These are phyloP conservation scores for Spinus olivaceus DNA, from an alignment of 2,797 vertebrate genomes.

Conservation along the genomic window DNA sequence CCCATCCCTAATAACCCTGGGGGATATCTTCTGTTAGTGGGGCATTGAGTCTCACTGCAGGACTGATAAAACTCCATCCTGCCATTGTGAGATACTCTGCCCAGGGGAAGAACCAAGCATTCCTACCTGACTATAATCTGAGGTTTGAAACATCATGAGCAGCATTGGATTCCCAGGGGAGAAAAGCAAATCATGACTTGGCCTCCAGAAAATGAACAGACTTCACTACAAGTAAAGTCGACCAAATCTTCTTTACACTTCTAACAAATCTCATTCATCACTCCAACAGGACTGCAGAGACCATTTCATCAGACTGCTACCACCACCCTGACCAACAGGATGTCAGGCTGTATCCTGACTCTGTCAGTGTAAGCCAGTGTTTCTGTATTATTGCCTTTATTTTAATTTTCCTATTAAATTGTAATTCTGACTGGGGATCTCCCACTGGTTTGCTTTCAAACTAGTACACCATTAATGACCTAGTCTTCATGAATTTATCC, in stretches of 20 bases:
- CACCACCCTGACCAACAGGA: neutral
- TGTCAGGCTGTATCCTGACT: neutral
- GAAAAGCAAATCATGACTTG: neutral
- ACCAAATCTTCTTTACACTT: neutral
- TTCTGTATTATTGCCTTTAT: neutral
- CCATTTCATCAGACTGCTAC: neutral
- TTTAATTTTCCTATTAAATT: neutral
- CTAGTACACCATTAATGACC: neutral
- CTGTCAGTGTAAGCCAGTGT: neutral
- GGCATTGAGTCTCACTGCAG: neutral
- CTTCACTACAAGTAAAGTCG: neutral
- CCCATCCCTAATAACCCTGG: neutral
- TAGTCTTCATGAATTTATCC: neutral
- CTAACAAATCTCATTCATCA: neutral
- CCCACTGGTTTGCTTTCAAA: neutral
- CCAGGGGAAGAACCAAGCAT: neutral
- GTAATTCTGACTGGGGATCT: neutral
- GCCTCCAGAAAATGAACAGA: neutral
- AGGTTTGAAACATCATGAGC: accelerated
- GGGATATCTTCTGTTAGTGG: neutral
- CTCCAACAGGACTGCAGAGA: neutral
- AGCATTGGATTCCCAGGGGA: neutral
- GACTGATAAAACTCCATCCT: neutral
- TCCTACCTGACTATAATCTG: neutral
- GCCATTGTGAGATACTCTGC: neutral